Base-by-base conservation (phyloP, 2,797 vertebrate species). In the Valencia hispanica region DNA sequence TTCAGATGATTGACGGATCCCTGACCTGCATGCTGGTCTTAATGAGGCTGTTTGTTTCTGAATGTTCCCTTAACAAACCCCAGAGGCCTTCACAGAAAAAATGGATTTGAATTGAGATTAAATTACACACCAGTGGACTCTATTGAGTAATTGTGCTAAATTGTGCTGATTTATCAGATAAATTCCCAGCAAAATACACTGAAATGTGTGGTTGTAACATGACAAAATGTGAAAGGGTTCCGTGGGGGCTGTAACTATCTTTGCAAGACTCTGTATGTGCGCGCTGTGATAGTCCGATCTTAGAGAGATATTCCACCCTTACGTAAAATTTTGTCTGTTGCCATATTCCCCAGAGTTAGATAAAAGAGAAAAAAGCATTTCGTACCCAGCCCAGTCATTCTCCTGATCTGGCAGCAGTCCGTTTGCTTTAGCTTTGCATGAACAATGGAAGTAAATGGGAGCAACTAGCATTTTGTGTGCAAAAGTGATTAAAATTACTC, bases 241-340 rank as follows among this genome's bases (percentile, higher is more conserved):
- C 39, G 5, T 39, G 4, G 34, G 4, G 32, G 10, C 34, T 15
- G 51, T 30, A 50, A 50, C 32, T 32, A 30, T 7, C 8, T 25
- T 70, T 34, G 30, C 59, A 20, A 22, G 22, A 30, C 30, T 70
- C 18, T 70, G 45, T 34, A 34, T 66, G 17, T 32, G 18, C 59
- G 61, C 48, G 51, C 71, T 48, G 9, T 83, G 70, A 75, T 50
- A 51, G 63, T 80, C 45, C 59, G 39, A 77, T 74, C 22, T 51
- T n/a, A n/a, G n/a, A n/a, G n/a, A n/a, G n/a, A n/a, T n/a, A n/a
- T n/a, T n/a, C n/a, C n/a, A n/a, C n/a, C n/a, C n/a, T n/a, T n/a
- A n/a, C n/a, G n/a, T n/a, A n/a, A n/a, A n/a, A n/a, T n/a, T n/a
- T n/a, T n/a, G n/a, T n/a, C n/a, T n/a, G n/a, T n/a, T n/a, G n/a